Evolutionary conservation across 35 echinoderm and acorn worm genomes (phyloP).

Genomic region (Apostichopus japonicus): DNA sequence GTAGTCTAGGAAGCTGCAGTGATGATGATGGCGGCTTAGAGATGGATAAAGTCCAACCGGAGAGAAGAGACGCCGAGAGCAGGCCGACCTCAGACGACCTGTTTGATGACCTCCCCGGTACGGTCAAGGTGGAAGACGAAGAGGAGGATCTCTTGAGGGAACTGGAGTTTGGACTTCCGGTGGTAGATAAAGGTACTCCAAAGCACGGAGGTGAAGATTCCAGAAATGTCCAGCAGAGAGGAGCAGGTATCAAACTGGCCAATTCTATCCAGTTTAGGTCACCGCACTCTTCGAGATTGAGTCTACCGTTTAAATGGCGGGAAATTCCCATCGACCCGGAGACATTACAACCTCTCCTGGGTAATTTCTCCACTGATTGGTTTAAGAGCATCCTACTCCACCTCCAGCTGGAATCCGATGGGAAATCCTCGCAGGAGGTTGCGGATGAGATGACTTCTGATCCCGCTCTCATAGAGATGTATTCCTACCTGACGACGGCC

Average conservation of each 20-base stretch:
- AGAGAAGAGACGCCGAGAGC: conserved; percentile 33
- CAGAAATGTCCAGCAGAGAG: not conserved
- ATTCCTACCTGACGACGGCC: conserved; percentile 80
- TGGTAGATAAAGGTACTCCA: conserved; percentile 58
- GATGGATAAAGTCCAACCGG: conserved; percentile 62
- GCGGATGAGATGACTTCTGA: conserved; percentile 71
- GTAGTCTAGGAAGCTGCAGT: conserved; percentile 83
- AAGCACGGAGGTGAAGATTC: not conserved
- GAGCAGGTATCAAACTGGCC: conserved; percentile 68
- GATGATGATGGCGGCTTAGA: conserved; percentile 89
- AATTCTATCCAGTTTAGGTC: conserved; percentile 89
- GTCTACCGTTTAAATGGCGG: conserved; percentile 96
- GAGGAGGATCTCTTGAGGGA: conserved; percentile 87
- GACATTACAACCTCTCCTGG: conserved; percentile 60
- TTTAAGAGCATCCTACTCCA: conserved; percentile 83
- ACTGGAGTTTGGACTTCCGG: conserved; percentile 83
- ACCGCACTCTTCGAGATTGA: conserved; percentile 89
- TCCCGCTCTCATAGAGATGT: conserved; percentile 84
- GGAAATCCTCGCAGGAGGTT: conserved; percentile 62
- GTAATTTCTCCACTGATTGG: conserved; percentile 84
- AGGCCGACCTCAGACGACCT: conserved; percentile 8
- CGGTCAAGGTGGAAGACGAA: conserved; percentile 55
- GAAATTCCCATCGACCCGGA: conserved; percentile 86
- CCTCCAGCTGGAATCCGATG: conserved; percentile 52
- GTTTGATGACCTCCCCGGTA: conserved; percentile 48